Evolutionary conservation across 2,113 vertebrate species (phyloP).

Genomic region (Caretta caretta): DNA sequence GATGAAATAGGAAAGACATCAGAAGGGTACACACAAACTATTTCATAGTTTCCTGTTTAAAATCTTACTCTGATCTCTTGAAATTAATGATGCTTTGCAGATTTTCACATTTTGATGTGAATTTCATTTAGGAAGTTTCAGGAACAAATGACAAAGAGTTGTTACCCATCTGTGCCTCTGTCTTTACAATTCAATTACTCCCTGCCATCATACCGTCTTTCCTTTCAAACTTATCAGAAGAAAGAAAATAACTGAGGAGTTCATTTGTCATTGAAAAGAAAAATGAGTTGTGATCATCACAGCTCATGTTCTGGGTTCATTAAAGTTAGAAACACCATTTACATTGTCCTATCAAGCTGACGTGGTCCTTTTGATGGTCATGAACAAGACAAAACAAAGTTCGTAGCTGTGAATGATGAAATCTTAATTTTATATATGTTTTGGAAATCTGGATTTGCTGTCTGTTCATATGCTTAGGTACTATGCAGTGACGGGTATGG

Average conservation of each 20-base stretch:
- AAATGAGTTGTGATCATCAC: neutral
- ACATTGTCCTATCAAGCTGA: neutral
- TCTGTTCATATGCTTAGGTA: neutral
- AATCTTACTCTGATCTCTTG: constrained; percentile 60
- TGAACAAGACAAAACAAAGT: neutral
- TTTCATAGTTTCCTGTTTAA: constrained; percentile 72
- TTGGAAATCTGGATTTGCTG: rapidly evolving
- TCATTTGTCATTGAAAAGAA: constrained; percentile 23
- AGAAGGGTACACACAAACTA: constrained; percentile 70
- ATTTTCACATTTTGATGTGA: constrained; percentile 74
- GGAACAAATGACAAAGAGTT: constrained; percentile 73
- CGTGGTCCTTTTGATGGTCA: neutral
- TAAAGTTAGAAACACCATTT: neutral
- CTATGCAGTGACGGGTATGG: neutral
- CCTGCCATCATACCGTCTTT: constrained; percentile 60
- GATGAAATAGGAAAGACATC: constrained; percentile 75
- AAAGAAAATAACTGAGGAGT: constrained; percentile 36
- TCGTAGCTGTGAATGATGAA: neutral
- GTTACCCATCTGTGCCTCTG: constrained; percentile 73
- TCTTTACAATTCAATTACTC: constrained; percentile 72
- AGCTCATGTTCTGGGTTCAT: neutral
- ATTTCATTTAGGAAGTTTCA: constrained; percentile 77
- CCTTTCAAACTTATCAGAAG: constrained; percentile 51
- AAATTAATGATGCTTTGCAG: constrained; percentile 75
- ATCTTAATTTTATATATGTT: rapidly evolving